Conservation (phyloP, 2,888 invertebrate genomes). For the Oligia fasciuncula region DNA sequence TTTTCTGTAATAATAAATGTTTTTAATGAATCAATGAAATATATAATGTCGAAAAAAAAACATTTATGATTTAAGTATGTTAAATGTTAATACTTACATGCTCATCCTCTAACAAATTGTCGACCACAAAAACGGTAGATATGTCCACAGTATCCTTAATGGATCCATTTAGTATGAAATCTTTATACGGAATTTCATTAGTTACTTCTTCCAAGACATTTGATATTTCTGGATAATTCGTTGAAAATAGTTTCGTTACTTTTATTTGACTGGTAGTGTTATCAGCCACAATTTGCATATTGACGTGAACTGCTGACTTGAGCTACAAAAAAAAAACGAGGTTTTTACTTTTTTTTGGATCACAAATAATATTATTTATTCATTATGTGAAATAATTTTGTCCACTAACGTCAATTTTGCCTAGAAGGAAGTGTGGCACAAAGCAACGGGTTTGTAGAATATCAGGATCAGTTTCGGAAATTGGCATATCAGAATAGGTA, state of each 20-base stretch:
- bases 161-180: constrained; percentile 27
- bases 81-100: constrained; percentile 67
- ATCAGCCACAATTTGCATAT: constrained; percentile 75
- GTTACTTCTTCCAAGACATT: constrained; percentile 53
- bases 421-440: constrained; percentile 41
- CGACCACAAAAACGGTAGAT: constrained; percentile 67
- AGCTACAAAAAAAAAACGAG: constrained; percentile 66
- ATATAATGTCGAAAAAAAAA: no score
- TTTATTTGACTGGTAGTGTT: constrained; percentile 66
- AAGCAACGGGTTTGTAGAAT: constrained; percentile 35
- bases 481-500: constrained; percentile 19
- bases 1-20: constrained; percentile 70
- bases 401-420: constrained; percentile 37
- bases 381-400: not conserved
- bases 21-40: not conserved
- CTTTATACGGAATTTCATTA: constrained; percentile 51
- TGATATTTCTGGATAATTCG: constrained; percentile 52
- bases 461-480: constrained; percentile 39
- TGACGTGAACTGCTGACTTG: constrained; percentile 70
- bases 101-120: constrained; percentile 69
- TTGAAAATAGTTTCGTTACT: constrained; percentile 62
- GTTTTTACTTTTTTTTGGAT: no score
- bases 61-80: not conserved
- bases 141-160: constrained; percentile 19
- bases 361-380: not conserved